Evolutionary conservation across 2,888 invertebrate genomes (phyloP), one percentile per base, ranked within the genome.

Genomic region (Nemotelus nigrinus): DNA sequence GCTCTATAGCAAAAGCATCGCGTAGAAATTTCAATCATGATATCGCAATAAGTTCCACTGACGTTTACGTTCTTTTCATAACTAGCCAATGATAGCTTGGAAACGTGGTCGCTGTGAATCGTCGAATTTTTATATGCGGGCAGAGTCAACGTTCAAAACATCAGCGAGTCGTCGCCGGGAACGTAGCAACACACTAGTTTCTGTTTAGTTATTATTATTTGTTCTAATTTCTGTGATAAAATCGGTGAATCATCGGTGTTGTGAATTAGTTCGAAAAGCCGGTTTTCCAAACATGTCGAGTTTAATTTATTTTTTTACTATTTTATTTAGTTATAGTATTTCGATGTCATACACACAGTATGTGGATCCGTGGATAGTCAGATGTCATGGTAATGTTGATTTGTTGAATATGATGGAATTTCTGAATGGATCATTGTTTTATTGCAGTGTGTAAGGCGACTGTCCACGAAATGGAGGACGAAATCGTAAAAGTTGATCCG

Each of bases 371-470:
- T 64, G 76, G 58, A 78, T 77, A 53, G 72, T 78, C 8, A 70
- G 74, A 53, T 79, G 79, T 53, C 72, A 78, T 2, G 77, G 79
- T 79, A 76, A 39, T 8, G 63, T 5, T 63, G 7, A 10, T 10
- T 5, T 43, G 41, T 68, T 1, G 2, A 43, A n/a, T 57, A 2
- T 3, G 8, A 10, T 3, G 39, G 25, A 53, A 43, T 64, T 76
- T 67, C 60, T 60, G 64, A 82, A 63, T 58, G 39, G 8, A 60
- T 25, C 41, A 25, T 41, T 74, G 25, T 10, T 81, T 80, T 77
- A 80, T 80, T 89, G 44, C 85, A 95, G 96, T 96, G 78, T 96
- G 96, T 85, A 91, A 93, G 83, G 89, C 90, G 80, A 92, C 93
- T 71, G 90, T 96, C 72, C 90, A 92, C 78, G 96, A 97, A 89